A percentile compares a stretch with the other conserved stretches of the same genome.
phyloP scores from a whole-genome alignment of 2,888 invertebrate species.

The Agapostemon virescens region DNA sequence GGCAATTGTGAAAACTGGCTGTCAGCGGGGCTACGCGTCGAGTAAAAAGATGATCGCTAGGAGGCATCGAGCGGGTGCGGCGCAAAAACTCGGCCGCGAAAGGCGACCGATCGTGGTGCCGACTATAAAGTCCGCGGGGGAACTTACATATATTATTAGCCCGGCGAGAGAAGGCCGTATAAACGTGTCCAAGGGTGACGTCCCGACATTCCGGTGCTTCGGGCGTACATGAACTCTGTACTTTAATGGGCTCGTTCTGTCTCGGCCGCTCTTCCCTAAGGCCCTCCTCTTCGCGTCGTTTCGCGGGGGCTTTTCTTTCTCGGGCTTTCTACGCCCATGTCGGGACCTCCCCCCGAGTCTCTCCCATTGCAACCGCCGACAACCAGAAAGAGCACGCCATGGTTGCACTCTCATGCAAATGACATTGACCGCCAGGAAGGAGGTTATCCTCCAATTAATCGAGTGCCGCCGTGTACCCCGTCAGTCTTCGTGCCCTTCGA shows the following conservation, averaged over 20 bases:
- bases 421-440: conserved; percentile 68
- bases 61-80: neutral
- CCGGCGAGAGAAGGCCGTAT: conserved; percentile 53
- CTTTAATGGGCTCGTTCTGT: conserved; percentile 65
- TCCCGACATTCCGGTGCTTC: conserved; percentile 61
- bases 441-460: conserved; percentile 72
- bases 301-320: conserved; percentile 16
- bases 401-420: conserved; percentile 62
- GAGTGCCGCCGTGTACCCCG: conserved; percentile 60
- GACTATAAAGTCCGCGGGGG: conserved; percentile 56
- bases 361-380: neutral
- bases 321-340: conserved; percentile 28
- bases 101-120: conserved; percentile 49
- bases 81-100: conserved; percentile 23
- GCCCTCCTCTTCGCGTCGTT: conserved; percentile 24
- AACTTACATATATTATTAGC: conserved; percentile 65
- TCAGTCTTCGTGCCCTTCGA: conserved; percentile 61
- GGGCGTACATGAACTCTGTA: conserved; percentile 65
- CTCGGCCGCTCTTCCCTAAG: conserved; percentile 17
- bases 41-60: conserved; percentile 6
- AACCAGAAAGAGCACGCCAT: conserved; percentile 9
- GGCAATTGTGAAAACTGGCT: neutral
- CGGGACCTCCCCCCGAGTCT: conserved; percentile 6
- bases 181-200: conserved; percentile 65
- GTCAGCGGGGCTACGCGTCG: neutral